Conservation (phyloP, 2,113 vertebrate species). For the Vanacampus margaritifer region DNA sequence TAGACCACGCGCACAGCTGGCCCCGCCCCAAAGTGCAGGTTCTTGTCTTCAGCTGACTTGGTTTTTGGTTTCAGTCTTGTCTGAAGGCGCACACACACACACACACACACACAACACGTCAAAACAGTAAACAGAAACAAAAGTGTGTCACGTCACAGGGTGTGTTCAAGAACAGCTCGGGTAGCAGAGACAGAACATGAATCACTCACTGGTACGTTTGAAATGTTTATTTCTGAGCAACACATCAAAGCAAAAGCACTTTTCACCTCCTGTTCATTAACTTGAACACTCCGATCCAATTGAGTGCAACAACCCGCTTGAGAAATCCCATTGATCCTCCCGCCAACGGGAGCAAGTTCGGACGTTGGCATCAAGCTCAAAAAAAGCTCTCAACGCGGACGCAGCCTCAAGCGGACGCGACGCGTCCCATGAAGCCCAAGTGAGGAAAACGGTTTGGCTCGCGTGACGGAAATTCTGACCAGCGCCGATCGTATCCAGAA, state of each 20-base stretch:
- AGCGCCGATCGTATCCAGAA: neutral
- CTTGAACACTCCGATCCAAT: too few species aligned
- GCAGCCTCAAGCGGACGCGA: neutral
- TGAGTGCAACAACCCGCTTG: too few species aligned
- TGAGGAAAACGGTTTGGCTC: conserved; percentile 17
- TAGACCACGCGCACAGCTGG: neutral
- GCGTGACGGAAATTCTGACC: conserved; percentile 4
- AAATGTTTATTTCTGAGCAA: too few species aligned
- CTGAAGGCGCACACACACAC: neutral
- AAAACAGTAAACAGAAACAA: neutral
- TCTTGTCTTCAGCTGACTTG: neutral
- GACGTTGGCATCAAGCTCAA: neutral
- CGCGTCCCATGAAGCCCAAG: neutral
- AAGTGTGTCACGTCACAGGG: neutral
- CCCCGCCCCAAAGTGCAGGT: neutral
- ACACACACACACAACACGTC: neutral
- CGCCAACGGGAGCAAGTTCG: too few species aligned
- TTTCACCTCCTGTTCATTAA: too few species aligned
- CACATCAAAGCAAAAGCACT: too few species aligned
- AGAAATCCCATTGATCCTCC: too few species aligned
- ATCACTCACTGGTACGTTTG: too few species aligned
- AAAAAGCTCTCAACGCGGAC: neutral
- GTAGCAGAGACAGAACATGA: too few species aligned
- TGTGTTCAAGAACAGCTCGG: neutral
- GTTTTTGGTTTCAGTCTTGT: neutral